Conservation (phyloP, 2,113 vertebrate species). For the Chaenocephalus aceratus region DNA sequence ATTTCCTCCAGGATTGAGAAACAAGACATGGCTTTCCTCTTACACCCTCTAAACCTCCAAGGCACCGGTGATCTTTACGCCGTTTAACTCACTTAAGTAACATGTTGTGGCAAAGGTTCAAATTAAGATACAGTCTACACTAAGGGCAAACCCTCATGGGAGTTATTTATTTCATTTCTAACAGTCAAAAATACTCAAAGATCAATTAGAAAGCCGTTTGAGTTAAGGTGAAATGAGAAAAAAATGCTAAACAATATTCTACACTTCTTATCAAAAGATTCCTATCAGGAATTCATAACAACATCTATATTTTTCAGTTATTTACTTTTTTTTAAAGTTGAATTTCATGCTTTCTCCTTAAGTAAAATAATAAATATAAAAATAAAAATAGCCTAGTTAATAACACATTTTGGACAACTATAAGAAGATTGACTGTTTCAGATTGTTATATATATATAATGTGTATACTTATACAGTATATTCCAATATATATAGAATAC, state of each 20-base stretch:
- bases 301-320: not conserved
- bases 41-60: not conserved
- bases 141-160: not conserved
- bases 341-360: not conserved
- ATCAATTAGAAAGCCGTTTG: not conserved
- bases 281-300: not conserved
- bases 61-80: constrained; percentile 2
- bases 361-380: no score
- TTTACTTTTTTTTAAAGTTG: not conserved
- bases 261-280: not conserved
- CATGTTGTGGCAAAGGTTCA: not conserved
- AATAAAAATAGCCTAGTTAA: no score
- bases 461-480: no score
- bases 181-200: not conserved
- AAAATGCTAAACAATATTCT: not conserved
- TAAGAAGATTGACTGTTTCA: no score
- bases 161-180: not conserved
- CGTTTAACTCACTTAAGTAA: not conserved
- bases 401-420: no score
- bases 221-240: not conserved
- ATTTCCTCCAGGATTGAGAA: constrained; percentile 23
- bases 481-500: no score
- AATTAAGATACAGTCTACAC: not conserved
- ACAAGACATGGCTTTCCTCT: constrained; percentile 4
- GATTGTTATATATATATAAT: no score